Base-by-base conservation (phyloP, 2,113 vertebrate species). In the Mus musculus region DNA sequence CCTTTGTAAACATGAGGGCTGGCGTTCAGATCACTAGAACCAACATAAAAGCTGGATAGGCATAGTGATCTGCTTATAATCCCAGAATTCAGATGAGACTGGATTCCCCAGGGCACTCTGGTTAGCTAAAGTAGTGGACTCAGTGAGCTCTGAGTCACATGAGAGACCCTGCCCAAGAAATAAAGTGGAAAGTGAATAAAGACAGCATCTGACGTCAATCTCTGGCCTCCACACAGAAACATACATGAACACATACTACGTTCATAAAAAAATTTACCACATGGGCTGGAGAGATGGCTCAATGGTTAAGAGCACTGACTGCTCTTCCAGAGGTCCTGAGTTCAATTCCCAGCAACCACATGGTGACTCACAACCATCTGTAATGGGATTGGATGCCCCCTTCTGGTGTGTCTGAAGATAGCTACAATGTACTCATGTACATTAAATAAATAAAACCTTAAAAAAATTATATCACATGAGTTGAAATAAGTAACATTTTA, bases 401-500 rank as follows among this genome's bases (percentile, higher is more conserved):
- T 59, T 59, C 59, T 59, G 59, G 59, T 59, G 59, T 59, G 17
- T 59, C 59, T 59, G 59, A 4, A 20, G 59, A 59, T 19, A 59
- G 59, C 59, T 59, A 59, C 59, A 59, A 19, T 59, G 17, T 59
- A 5, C 17, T 59, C 59, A 59, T 56, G 13, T 59, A 59, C 59
- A 59, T 59, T 59, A 59, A 59, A 59, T 59, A 59, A 19, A 59
- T 59, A 59, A 59, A 59, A 59, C 59, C 59, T 59, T 59, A 17
- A 59, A 59, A 59, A 59, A 94, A 46, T 85, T 26, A 89, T 52
- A 73, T 9, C 71, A 95, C 24, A n/a, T 97, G 33, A 88, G 88
- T 93, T 90, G 72, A 95, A 93, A 89, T 88, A 73, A 49, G 67
- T 89, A 72, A 73, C 39, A 42, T 59, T 81, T 36, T 69, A 82